Evolutionary conservation across 2,797 vertebrate species (phyloP).

Genomic region (Champsocephalus esox): DNA sequence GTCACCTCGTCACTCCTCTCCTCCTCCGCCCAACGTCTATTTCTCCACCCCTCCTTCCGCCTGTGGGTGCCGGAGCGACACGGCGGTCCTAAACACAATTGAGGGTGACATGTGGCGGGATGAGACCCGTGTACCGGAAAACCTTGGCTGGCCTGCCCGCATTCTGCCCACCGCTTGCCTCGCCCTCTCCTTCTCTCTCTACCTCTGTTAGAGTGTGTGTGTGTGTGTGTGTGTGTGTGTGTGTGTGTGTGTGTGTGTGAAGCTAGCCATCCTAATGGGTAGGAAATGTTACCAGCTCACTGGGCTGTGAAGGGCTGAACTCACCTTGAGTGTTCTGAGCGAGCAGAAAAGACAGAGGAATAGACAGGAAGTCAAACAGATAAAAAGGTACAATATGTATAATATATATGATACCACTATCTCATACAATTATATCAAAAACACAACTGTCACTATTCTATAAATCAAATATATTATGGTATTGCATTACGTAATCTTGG

Average conservation of each 20-base stretch:
- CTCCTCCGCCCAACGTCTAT: slow-evolving; percentile 30
- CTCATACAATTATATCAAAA: background rate
- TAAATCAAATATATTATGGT: background rate
- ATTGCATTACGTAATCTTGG: background rate
- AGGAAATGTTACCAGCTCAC: slow-evolving; percentile 73
- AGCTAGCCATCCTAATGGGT: slow-evolving; percentile 58
- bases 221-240: slow-evolving; percentile 15
- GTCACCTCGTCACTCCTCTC: slow-evolving; percentile 55
- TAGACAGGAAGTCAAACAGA: slow-evolving; percentile 23
- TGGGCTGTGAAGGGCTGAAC: slow-evolving; percentile 80
- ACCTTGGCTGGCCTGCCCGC: slow-evolving; percentile 62
- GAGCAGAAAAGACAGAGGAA: slow-evolving; percentile 22
- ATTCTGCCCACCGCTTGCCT: slow-evolving; percentile 36
- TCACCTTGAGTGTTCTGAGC: slow-evolving; percentile 63
- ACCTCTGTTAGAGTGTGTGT: slow-evolving; percentile 27
- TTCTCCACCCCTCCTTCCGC: slow-evolving; percentile 40
- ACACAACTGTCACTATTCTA: background rate
- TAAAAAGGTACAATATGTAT: background rate
- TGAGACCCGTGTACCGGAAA: slow-evolving; percentile 76
- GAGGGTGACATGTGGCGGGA: slow-evolving; percentile 75
- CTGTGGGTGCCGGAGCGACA: slow-evolving; percentile 64
- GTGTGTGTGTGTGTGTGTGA: slow-evolving; percentile 13
- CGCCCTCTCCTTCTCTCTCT: slow-evolving; percentile 33
- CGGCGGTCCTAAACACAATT: slow-evolving; percentile 64
- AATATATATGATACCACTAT: background rate